Conservation (phyloP, 2,888 invertebrate species). For the Tanypteryx hageni region DNA sequence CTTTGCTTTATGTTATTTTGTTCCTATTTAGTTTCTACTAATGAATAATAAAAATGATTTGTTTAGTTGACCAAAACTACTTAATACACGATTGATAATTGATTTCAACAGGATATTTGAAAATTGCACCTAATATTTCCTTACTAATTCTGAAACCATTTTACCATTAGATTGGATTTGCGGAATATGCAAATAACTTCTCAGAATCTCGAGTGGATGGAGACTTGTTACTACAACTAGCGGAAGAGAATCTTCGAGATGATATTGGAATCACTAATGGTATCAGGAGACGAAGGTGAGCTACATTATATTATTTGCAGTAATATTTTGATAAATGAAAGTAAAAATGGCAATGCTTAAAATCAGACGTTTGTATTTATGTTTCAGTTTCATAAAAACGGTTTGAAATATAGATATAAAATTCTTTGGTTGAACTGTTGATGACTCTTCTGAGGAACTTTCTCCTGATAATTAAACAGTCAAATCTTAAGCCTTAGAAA, state of each 20-base stretch:
- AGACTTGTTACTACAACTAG: conserved; percentile 93
- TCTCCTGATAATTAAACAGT: not conserved
- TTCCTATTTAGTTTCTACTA: too few species aligned
- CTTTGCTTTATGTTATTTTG: too few species aligned
- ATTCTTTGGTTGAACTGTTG: not conserved
- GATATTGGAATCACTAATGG: conserved; percentile 97
- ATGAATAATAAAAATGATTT: too few species aligned
- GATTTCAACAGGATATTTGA: too few species aligned
- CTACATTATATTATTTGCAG: conserved; percentile 7
- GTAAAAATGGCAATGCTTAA: not conserved
- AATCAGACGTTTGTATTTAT: not conserved
- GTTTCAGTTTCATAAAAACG: not conserved
- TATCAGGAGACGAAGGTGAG: conserved; percentile 90
- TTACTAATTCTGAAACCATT: conserved; percentile 35
- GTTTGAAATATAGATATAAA: not conserved
- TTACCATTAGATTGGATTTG: conserved; percentile 86
- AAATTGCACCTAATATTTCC: not conserved
- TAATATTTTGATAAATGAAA: not conserved
- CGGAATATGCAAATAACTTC: conserved; percentile 89
- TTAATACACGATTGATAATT: too few species aligned
- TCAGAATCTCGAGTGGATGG: conserved; percentile 96
- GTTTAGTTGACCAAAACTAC: too few species aligned
- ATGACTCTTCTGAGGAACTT: not conserved
- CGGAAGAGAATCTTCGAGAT: conserved; percentile 92
- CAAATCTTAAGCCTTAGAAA: not conserved